Percentiles rank a stretch among this genome's conserved stretches.
These are phyloP conservation scores for Blennius ocellaris DNA, from an alignment of 2,113 vertebrate species.

Conservation along the genomic window DNA sequence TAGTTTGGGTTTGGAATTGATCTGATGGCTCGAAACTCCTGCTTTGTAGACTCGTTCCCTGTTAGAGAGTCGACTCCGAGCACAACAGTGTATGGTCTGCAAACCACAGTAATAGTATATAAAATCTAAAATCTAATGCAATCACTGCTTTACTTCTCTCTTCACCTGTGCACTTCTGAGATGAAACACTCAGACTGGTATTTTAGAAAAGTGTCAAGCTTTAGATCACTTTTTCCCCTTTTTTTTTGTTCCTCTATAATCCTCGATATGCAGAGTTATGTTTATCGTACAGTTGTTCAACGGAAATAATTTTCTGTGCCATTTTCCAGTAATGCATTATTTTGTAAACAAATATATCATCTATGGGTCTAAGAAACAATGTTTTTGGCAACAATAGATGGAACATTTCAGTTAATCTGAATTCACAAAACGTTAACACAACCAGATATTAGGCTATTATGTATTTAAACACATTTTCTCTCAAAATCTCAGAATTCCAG, in stretches of 20 bases:
- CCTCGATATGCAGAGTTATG: neutral
- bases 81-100: conserved; percentile 71
- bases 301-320: too few species aligned
- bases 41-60: conserved; percentile 43
- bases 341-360: too few species aligned
- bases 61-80: conserved; percentile 67
- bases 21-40: conserved; percentile 19
- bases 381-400: too few species aligned
- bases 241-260: neutral
- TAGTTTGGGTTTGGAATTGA: conserved; percentile 66
- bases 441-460: neutral
- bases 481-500: neutral
- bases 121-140: neutral
- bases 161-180: neutral
- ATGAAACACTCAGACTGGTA: neutral
- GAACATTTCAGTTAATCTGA: too few species aligned
- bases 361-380: too few species aligned
- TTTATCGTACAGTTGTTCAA: too few species aligned
- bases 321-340: too few species aligned
- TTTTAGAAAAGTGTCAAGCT: neutral
- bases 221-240: neutral
- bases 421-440: neutral
- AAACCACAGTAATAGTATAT: conserved; percentile 28
- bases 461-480: neutral
- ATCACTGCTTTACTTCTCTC: neutral